Conservation (phyloP, 2,113 vertebrate species). For the Megalops atlanticus region DNA sequence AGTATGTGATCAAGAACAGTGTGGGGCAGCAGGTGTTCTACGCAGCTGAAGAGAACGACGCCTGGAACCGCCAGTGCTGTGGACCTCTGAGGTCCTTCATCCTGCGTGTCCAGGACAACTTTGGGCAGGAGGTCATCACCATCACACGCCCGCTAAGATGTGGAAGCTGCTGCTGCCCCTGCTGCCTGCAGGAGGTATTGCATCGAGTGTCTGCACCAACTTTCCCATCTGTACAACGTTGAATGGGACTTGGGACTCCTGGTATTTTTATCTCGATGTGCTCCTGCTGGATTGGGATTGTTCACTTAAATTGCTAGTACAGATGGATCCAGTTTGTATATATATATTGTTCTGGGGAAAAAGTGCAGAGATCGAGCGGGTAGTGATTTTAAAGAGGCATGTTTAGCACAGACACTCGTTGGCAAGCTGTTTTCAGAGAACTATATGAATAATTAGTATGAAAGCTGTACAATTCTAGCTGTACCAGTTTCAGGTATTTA, state of each 20-base stretch:
- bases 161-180: conserved; percentile 70
- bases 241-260: not conserved
- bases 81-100: conserved; percentile 71
- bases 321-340: too few relatives aligned
- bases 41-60: conserved; percentile 72
- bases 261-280: not conserved
- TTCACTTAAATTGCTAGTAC: too few relatives aligned
- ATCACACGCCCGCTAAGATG: conserved; percentile 70
- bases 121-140: conserved; percentile 67
- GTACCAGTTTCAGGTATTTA: too few relatives aligned
- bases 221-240: not conserved
- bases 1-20: conserved; percentile 76
- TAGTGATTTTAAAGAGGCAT: too few relatives aligned
- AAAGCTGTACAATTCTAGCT: too few relatives aligned
- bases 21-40: conserved; percentile 77
- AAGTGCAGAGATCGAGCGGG: too few relatives aligned
- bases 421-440: too few relatives aligned
- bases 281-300: too few relatives aligned
- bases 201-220: not conserved
- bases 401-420: too few relatives aligned
- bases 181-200: conserved; percentile 79
- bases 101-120: conserved; percentile 71
- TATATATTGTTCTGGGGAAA: too few relatives aligned
- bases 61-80: conserved; percentile 63
- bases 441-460: too few relatives aligned